Base-by-base conservation (phyloP, 2,797 vertebrate species). In the Atherinosoma microstoma region DNA sequence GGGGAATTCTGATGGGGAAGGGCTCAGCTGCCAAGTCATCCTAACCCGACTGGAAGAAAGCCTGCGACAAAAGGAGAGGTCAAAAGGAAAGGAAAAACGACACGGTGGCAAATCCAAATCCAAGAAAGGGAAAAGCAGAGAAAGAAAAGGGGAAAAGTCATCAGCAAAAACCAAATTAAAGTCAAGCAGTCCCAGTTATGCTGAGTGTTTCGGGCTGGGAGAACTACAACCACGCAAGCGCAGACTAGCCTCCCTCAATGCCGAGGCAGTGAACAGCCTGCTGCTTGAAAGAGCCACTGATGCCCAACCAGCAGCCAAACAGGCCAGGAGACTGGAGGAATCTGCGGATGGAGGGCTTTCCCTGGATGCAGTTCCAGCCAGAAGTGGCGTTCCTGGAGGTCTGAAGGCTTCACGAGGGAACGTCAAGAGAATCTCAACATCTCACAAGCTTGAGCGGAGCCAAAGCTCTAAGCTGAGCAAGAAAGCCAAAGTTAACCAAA, bases 231-330 rank as follows among this genome's bases (percentile, higher is more conserved):
- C 97, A 24, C 95, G 98, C 58, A 99, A 98, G 72, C 96, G 98
- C 34, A 92, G 98, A 6, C 89, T 99, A 72, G 98, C 98, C 42
- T 99, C 97, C 13, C 95, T 99, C 47, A 99, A 99, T 0, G 98
- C 98, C 0, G 98, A 99, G 91, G 98, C 97, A 0, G 96, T 99
- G 24, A 99, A 99, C 92, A 98, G 96, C 74, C 90, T 99, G 16
- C 94, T 99, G 27, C 95, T 99, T 0, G 97, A 98, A 75, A 95
- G 96, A 70, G 42, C 84, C 1, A 93, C 94, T 0, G 96, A 96
- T 4, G 82, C 91, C 35, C 92, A 93, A 59, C 80, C 77, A 0
- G 81, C 89, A 10, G 84, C 91, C 63, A 94, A 92, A 83, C 86
- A 88, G 68, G 78, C 91, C 77, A 93, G 90, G 47, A 93, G 91